Evolutionary conservation across 1,140 invertebrate species (phyloP), one percentile per base, ranked within the genome.

Genomic region (Muscidifurax raptorellus): DNA sequence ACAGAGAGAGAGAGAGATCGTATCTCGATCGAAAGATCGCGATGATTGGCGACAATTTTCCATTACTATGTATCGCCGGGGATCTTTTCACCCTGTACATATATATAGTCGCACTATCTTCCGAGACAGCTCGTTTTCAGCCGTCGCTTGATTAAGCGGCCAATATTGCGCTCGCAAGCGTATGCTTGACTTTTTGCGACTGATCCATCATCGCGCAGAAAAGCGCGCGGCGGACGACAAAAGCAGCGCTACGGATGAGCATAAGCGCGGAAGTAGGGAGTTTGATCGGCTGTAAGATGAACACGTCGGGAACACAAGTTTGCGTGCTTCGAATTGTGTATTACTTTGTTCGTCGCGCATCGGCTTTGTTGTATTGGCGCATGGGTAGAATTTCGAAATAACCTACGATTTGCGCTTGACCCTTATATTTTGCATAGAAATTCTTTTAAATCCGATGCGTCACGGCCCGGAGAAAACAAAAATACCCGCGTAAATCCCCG

Each of bases 1-100:
- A 77, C 27, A 44, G 25, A 15, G 59, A 79, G 32, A 7, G n/a
- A 32, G 22, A 59, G 66, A 80, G 89, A 91, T 91, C 85, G 32
- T 90, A 90, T 91, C 86, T 88, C 84, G n/a, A n/a, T n/a, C n/a
- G n/a, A n/a, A n/a, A n/a, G n/a, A n/a, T n/a, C 9, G 87, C 88
- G 90, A 91, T 91, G 88, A 91, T 91, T 89, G 89, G 86, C 87
- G 89, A 90, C 89, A 91, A 91, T 91, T 90, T 88, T 91, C 89
- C 88, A 91, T 91, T 91, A 91, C 89, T 91, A 91, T 91, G 91
- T 91, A 91, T 91, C 91, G 88, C 22, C 22, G 59, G 52, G 40
- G 36, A 85, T 81, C 79, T 82, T 32, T 30, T 32, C 9, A 25
- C 15, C n/a, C n/a, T n/a, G n/a, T n/a, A n/a, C n/a, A n/a, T n/a